These are phyloP conservation scores for Trinorchestia longiramus DNA, from an alignment of 1,140 invertebrate species.

Conservation along the genomic window DNA sequence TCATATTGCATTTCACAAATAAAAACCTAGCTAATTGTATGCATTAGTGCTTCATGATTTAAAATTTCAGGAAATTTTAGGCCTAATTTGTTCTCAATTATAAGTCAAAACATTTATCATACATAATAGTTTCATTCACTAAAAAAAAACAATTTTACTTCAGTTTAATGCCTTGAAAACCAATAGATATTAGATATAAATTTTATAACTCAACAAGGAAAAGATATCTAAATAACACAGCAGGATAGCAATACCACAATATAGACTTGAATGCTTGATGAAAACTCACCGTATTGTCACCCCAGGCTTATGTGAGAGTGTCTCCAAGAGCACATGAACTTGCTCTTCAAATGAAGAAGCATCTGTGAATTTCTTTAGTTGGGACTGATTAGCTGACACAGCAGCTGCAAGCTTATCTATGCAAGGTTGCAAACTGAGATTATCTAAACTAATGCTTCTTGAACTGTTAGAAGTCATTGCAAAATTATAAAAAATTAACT, in stretches of 20 bases:
- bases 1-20: too few species aligned
- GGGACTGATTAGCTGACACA: not conserved
- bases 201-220: not conserved
- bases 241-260: not conserved
- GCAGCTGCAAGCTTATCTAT: slow-evolving; percentile 15
- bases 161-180: not conserved
- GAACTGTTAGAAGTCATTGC: not conserved
- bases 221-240: not conserved
- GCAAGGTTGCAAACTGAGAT: slow-evolving; percentile 19
- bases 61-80: too few species aligned
- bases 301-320: not conserved
- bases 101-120: not conserved
- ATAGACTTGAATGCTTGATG: not conserved
- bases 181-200: not conserved
- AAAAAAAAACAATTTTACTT: not conserved
- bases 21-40: too few species aligned
- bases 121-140: not conserved
- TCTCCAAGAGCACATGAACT: not conserved
- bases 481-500: not conserved
- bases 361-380: not conserved
- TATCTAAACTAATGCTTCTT: not conserved
- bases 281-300: slow-evolving; percentile 17
- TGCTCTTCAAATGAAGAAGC: not conserved
- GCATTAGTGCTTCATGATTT: too few species aligned
- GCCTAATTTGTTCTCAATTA: too few species aligned